A percentile compares a stretch with the other conserved stretches of the same genome.
These are phyloP conservation scores for Myotis planiceps DNA, from an alignment of 2,797 vertebrate genomes.

Conservation along the genomic window DNA sequence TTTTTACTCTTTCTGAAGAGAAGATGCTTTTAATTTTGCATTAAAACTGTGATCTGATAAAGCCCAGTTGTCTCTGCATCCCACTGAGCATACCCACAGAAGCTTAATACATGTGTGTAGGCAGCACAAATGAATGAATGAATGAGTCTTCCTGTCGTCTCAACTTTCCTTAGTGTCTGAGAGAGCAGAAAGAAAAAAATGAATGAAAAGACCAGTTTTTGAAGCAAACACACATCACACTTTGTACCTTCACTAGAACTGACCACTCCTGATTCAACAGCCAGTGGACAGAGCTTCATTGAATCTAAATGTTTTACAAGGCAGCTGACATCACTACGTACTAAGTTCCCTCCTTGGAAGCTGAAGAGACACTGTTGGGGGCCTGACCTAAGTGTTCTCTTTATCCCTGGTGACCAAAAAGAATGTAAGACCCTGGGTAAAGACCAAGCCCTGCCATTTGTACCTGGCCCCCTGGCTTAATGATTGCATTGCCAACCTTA, in stretches of 20 bases:
- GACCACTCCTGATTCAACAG: background rate
- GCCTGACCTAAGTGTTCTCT: background rate
- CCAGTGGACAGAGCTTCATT: background rate
- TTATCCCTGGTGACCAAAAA: background rate
- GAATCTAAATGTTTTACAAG: background rate
- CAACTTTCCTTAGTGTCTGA: background rate
- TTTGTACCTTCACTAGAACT: background rate
- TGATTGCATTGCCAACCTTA: background rate
- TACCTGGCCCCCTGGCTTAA: background rate
- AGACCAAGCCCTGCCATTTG: background rate
- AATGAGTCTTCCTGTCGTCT: background rate
- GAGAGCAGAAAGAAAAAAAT: background rate
- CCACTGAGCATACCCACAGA: background rate
- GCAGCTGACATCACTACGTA: background rate
- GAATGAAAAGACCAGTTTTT: background rate
- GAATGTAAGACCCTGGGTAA: background rate
- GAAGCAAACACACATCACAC: background rate
- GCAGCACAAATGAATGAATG: background rate
- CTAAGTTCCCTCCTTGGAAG: background rate
- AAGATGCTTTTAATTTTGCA: background rate
- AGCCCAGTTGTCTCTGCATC: background rate
- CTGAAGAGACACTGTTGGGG: background rate
- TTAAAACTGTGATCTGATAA: background rate
- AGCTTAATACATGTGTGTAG: background rate
- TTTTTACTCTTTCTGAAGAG: slow-evolving; percentile 27